Conservation (phyloP, 2,888 invertebrate species). For the Parascotia fuliginaria region DNA sequence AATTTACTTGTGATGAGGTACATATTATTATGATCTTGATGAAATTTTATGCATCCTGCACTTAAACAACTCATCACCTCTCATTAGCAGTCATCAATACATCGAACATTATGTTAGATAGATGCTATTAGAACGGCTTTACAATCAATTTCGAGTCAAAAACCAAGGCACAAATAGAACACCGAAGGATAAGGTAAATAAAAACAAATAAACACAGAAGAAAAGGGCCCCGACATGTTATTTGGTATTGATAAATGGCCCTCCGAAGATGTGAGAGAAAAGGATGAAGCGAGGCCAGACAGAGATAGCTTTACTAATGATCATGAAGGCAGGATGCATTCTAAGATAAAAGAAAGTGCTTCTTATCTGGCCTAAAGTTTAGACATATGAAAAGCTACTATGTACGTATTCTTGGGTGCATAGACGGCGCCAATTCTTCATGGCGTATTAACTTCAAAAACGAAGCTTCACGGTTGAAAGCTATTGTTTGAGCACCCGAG, state of each 20-base stretch:
- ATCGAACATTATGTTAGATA: slow-evolving; percentile 71
- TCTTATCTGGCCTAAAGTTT: slow-evolving; percentile 61
- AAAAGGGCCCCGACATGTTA: slow-evolving; percentile 83
- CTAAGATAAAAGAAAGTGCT: slow-evolving; percentile 79
- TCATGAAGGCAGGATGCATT: slow-evolving; percentile 67
- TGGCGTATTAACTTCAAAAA: slow-evolving; percentile 62
- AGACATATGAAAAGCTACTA: slow-evolving; percentile 28
- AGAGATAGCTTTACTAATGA: slow-evolving; percentile 76
- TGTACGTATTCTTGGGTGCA: slow-evolving; percentile 41
- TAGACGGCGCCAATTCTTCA: slow-evolving; percentile 62
- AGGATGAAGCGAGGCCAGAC: slow-evolving; percentile 69
- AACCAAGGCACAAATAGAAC: slow-evolving; percentile 71
- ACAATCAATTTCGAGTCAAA: slow-evolving; percentile 83
- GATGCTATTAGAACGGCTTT: slow-evolving; percentile 78
- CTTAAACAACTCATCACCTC: slow-evolving; percentile 53
- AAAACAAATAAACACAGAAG: slow-evolving; percentile 81
- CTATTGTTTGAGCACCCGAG: slow-evolving; percentile 57
- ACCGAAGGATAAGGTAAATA: slow-evolving; percentile 81
- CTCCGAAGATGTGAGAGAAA: slow-evolving; percentile 74
- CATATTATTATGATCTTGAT: slow-evolving; percentile 41
- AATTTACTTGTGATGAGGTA: too few species aligned
- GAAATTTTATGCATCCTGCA: slow-evolving; percentile 25
- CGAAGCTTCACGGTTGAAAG: slow-evolving; percentile 61
- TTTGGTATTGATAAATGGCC: slow-evolving; percentile 86
- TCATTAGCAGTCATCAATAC: slow-evolving; percentile 78